Evolutionary conservation across 2,113 vertebrate species (phyloP).

Genomic region (Dromaius novaehollandiae): DNA sequence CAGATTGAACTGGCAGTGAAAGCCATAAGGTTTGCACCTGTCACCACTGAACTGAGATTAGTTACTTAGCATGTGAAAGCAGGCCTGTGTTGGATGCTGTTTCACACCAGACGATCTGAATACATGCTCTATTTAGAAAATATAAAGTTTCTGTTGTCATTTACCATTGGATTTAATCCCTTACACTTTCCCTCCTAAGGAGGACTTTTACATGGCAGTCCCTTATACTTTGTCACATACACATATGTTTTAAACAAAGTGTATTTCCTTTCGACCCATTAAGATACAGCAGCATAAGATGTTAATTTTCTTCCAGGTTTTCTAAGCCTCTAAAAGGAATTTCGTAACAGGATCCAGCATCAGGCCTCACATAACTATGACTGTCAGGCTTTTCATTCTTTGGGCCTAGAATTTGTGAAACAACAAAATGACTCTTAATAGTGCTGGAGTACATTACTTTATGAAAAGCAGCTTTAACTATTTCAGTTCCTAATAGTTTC

Average conservation of each 20-base stretch:
- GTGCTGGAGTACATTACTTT: constrained; percentile 36
- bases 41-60: constrained; percentile 54
- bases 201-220: constrained; percentile 3
- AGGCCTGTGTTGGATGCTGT: constrained; percentile 20
- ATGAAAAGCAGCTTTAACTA: constrained; percentile 68
- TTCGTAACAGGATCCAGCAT: constrained; percentile 62
- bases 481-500: constrained; percentile 52
- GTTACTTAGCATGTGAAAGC: constrained; percentile 46
- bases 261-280: constrained; percentile 39
- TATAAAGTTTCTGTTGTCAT: constrained; percentile 29
- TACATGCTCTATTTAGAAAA: constrained; percentile 21
- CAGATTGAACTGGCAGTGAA: neutral
- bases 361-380: constrained; percentile 24
- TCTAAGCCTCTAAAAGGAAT: constrained; percentile 52
- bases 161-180: neutral
- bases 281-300: constrained; percentile 26
- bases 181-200: neutral
- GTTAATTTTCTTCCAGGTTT: constrained; percentile 60
- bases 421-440: constrained; percentile 67
- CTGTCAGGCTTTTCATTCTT: constrained; percentile 35
- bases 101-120: constrained; percentile 55
- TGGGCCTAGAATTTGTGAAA: constrained; percentile 16
- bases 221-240: neutral
- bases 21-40: constrained; percentile 62
- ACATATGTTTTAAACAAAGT: constrained; percentile 40